Evolutionary conservation across 2,888 invertebrate genomes (phyloP), one percentile per base, ranked within the genome.

Genomic region (Orthosia gracilis): DNA sequence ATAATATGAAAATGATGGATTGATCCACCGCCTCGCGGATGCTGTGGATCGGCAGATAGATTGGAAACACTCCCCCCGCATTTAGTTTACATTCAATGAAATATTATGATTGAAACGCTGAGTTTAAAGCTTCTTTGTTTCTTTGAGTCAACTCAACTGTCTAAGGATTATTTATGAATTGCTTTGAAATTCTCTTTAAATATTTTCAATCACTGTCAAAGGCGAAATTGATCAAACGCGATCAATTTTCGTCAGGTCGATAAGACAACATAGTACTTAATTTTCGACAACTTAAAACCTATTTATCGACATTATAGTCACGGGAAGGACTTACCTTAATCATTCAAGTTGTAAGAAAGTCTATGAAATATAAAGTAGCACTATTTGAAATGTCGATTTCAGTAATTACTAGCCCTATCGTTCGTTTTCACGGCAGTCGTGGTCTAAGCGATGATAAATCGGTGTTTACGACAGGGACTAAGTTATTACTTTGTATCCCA

Each of bases 181-280:
- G 75, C 80, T 85, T 85, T 73, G 85, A 82, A 68, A 87, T 74
- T 73, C 26, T 78, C 62, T 73, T 82, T 81, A 68, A 76, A 73
- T 78, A 59, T 62, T 85, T 82, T 85, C 86, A 87, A 84, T 85
- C 86, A 80, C 68, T 80, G 85, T 82, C 86, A 77, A 63, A 70
- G 26, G 55, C 49, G 73, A 77, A 80, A 21, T 47, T 52, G 81
- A 78, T 80, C 76, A 78, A 78, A 75, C 76, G 55, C 47, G n/a
- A 80, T 77, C 54, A 85, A 70, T 80, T 81, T 73, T 76, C 70
- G 67, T 67, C 52, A 45, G 26, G 62, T 72, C 50, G 69, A 83
- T 69, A 69, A 62, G 50, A 75, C 67, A 69, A 54, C 52, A 21
- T 55, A 50, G 31, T 47, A 57, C 13, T 49, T 52, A 68, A 75